These are phyloP conservation scores for Eupithecia abbreviata DNA, from an alignment of 2,888 invertebrate genomes.

Conservation along the genomic window DNA sequence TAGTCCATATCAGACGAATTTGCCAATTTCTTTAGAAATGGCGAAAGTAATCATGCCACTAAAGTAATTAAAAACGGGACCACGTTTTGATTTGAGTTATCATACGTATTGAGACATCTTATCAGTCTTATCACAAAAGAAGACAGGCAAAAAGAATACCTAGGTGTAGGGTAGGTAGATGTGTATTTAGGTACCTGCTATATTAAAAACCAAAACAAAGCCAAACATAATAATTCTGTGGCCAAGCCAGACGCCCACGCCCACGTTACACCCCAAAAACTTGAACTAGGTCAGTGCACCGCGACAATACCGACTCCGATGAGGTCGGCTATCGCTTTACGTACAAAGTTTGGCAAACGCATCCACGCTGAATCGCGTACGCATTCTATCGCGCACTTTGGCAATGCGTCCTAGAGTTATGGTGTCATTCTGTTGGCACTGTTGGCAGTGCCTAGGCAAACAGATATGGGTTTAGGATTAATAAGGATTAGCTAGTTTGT, in stretches of 20 bases:
- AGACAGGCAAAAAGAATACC: neutral
- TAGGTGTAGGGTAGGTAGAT: too few species aligned
- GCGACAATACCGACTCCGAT: conserved; percentile 10
- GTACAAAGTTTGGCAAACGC: conserved; percentile 36
- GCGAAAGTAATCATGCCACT: too few species aligned
- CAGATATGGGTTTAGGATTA: conserved; percentile 40
- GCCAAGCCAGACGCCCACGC: neutral
- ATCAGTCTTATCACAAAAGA: neutral
- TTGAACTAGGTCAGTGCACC: conserved; percentile 14
- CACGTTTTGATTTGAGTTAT: too few species aligned
- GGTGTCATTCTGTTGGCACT: conserved; percentile 59
- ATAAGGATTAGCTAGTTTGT: neutral
- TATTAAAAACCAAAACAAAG: neutral
- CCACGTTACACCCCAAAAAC: neutral
- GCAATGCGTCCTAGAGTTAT: conserved; percentile 47
- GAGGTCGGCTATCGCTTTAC: conserved; percentile 15
- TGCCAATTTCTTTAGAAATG: too few species aligned
- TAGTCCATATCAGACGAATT: too few species aligned
- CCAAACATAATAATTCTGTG: neutral
- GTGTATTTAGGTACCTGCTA: too few species aligned
- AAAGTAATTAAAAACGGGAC: too few species aligned
- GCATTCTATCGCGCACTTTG: conserved; percentile 45
- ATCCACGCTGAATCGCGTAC: conserved; percentile 26
- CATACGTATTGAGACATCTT: too few species aligned
- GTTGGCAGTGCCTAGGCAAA: conserved; percentile 54